Conservation (phyloP, 2,113 vertebrate genomes). For the Xenus cinereus region DNA sequence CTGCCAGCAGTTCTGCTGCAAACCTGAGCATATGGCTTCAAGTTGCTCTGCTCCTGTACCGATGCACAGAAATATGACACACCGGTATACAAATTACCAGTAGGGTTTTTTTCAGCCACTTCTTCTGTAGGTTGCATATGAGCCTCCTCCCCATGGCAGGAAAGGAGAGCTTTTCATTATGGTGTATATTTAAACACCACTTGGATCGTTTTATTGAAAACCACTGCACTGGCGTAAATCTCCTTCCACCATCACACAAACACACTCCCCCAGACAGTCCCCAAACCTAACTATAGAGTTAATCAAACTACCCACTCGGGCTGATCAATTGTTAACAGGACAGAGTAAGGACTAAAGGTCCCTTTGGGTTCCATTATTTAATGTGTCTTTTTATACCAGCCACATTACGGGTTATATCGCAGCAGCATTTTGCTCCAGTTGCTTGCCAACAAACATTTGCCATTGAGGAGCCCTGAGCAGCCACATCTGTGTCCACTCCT, state of each 20-base stretch:
- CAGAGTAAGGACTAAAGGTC: slow-evolving; percentile 7
- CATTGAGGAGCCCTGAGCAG: slow-evolving; percentile 33
- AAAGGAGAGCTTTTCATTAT: background rate
- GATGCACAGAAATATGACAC: slow-evolving; percentile 1
- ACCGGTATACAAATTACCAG: slow-evolving; percentile 5
- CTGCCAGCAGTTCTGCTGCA: slow-evolving; percentile 44
- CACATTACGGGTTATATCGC: background rate
- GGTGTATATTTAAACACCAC: slow-evolving; percentile 32
- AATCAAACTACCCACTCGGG: slow-evolving; percentile 2
- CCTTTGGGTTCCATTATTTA: slow-evolving; percentile 52
- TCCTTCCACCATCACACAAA: background rate
- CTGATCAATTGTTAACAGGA: background rate
- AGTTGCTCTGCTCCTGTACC: slow-evolving; percentile 13
- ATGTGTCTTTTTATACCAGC: background rate
- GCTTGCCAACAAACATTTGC: slow-evolving; percentile 66
- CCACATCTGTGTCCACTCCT: slow-evolving; percentile 46
- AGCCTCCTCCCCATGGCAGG: background rate
- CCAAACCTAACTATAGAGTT: background rate
- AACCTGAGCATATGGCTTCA: slow-evolving; percentile 27
- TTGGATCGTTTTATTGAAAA: slow-evolving; percentile 12
- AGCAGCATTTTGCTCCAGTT: slow-evolving; percentile 21
- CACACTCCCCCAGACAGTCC: background rate
- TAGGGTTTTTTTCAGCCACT: background rate
- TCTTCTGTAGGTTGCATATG: background rate
- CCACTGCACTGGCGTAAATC: background rate